Conservation (phyloP, 2,888 invertebrate species). For the Sabatieria punctata region DNA sequence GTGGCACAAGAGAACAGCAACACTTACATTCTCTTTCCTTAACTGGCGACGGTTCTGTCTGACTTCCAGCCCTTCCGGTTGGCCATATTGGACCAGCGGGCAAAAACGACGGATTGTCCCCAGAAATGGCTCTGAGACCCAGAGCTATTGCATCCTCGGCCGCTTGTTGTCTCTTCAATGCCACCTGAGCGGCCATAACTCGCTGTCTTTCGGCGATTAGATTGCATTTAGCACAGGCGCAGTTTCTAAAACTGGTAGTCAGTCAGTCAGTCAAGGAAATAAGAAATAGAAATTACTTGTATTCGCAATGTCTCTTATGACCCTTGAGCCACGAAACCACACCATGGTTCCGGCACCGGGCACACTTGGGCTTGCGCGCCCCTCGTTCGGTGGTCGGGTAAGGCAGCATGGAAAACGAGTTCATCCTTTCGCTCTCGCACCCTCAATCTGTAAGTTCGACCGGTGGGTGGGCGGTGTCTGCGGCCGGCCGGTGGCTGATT, state of each 20-base stretch:
- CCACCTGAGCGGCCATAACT: constrained; percentile 79
- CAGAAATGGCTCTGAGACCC: constrained; percentile 20
- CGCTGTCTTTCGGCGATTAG: constrained; percentile 86
- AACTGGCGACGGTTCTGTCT: too few species aligned
- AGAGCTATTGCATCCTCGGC: constrained; percentile 29
- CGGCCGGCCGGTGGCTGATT: too few species aligned
- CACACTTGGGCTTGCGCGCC: constrained; percentile 72
- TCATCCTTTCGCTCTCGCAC: too few species aligned
- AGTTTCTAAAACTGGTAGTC: constrained; percentile 60
- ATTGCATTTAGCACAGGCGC: constrained; percentile 90
- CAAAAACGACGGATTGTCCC: constrained; percentile 48
- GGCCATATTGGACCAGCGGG: constrained; percentile 80
- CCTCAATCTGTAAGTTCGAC: too few species aligned
- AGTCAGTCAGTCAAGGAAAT: too few species aligned
- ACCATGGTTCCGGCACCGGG: constrained; percentile 88
- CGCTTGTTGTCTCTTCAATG: constrained; percentile 26
- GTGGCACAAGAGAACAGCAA: too few species aligned
- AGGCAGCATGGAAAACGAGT: background rate
- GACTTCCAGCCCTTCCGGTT: too few species aligned
- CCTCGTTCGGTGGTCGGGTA: constrained; percentile 8
- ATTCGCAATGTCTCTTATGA: constrained; percentile 68
- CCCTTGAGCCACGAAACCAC: constrained; percentile 83
- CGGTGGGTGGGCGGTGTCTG: too few species aligned
- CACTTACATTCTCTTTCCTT: too few species aligned
- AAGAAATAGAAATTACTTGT: too few species aligned